Base-by-base conservation (phyloP, 2,888 invertebrate genomes). In the Eubasilissa splendida region DNA sequence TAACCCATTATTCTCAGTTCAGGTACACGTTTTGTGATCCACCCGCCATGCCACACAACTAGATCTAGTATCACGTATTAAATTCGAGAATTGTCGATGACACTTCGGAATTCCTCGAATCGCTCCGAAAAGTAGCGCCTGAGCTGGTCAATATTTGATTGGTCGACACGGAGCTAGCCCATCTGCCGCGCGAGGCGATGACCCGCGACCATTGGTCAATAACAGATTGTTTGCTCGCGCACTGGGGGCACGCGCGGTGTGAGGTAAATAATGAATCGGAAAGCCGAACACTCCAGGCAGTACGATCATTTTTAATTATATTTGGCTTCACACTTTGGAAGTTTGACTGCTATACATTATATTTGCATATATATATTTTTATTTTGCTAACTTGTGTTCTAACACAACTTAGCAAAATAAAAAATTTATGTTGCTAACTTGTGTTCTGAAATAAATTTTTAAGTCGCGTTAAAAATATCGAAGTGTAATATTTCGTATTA, bases 61-160 rank as follows among this genome's bases (percentile, higher is more conserved):
- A 63, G 63, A 63, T 63, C 60, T 63, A 63, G 14, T 14, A 63
- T 31, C 42, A 42, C 31, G 33, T 63, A 12, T 12, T 63, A 63
- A 63, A 31, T 33, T 31, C 63, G 3, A 63, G 42, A 63, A 33
- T 63, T 33, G 63, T 63, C 33, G 63, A 33, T 63, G 33, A 63
- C 63, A 63, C 63, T 63, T 63, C 63, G 31, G 42, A 31, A 63
- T 63, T 63, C 63, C 63, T 63, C 63, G 63, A 33, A 63, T 63
- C 11, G 42, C 42, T 12, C 42, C 63, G 31, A 63, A 63, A 63
- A 63, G 33, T 63, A 42, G 63, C 63, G 42, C 63, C 63, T 63
- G 63, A 63, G 31, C 8, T 11, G 63, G 63, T 63, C 63, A 63
- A 63, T 63, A 63, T 63, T 63, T 63, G 63, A 63, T 63, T 11